Conservation (phyloP, 2,888 invertebrate species). For the Oscheius sp. region DNA sequence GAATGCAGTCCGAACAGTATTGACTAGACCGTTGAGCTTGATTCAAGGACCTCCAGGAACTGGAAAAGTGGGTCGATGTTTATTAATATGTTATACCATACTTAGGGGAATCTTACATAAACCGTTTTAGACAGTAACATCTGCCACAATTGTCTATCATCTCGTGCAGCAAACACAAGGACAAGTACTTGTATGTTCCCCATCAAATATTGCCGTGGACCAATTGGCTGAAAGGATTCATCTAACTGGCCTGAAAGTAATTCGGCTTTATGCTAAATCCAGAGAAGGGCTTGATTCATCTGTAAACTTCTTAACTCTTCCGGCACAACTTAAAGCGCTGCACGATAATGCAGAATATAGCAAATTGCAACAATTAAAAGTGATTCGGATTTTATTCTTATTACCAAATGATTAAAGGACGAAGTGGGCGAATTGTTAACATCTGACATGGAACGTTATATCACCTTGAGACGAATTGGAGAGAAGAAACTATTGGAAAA, state of each 20-base stretch:
- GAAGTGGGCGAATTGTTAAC: conserved; percentile 97
- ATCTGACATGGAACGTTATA: conserved; percentile 91
- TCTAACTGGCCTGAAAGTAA: conserved; percentile 90
- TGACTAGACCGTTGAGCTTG: conserved; percentile 92
- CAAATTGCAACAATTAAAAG: conserved; percentile 91
- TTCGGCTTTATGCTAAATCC: conserved; percentile 95
- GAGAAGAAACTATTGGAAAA: conserved; percentile 76
- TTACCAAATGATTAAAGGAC: conserved; percentile 77
- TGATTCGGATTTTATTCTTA: conserved; percentile 36
- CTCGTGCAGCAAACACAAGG: conserved; percentile 84
- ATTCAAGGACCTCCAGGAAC: conserved; percentile 82
- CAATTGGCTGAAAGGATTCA: conserved; percentile 99
- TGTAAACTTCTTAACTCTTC: conserved; percentile 93
- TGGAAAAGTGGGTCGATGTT: conserved; percentile 51
- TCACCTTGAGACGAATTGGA: conserved; percentile 43
- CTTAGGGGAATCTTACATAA: neutral
- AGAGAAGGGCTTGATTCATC: conserved; percentile 97
- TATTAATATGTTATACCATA: no score
- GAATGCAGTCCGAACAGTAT: conserved; percentile 96
- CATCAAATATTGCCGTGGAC: conserved; percentile 98
- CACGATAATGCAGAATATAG: conserved; percentile 91
- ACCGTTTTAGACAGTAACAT: conserved; percentile 89
- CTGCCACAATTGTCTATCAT: conserved; percentile 98
- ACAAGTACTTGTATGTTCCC: conserved; percentile 92
- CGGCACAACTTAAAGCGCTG: conserved; percentile 95